phyloP scores from a whole-genome alignment of 2,888 invertebrate species.

The Phrixothrix hirtus region DNA sequence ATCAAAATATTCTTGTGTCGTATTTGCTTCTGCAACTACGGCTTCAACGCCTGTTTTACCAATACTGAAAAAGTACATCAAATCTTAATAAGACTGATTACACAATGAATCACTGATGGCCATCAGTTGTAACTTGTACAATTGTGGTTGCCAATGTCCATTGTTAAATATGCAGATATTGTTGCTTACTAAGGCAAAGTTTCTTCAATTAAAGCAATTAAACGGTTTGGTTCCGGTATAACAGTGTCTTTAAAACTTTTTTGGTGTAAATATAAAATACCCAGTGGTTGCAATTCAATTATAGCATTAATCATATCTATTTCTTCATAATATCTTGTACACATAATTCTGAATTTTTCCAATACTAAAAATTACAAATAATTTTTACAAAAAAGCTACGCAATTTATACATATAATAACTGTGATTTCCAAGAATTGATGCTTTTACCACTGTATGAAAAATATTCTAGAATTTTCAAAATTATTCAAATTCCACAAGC shows the following conservation, averaged over 20 bases:
- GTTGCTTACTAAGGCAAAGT: constrained; percentile 67
- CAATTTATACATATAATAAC: background rate
- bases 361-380: constrained; percentile 60
- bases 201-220: constrained; percentile 67
- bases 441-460: too few species aligned
- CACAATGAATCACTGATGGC: too few species aligned
- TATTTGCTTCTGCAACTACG: constrained; percentile 64
- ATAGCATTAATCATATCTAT: constrained; percentile 69
- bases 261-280: constrained; percentile 72
- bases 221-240: constrained; percentile 70
- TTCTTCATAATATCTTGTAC: constrained; percentile 72
- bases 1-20: constrained; percentile 66
- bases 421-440: too few species aligned
- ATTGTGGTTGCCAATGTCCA: too few species aligned
- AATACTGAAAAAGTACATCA: too few species aligned
- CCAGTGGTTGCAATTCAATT: constrained; percentile 69
- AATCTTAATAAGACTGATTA: too few species aligned
- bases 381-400: background rate
- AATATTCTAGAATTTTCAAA: too few species aligned
- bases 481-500: too few species aligned
- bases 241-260: constrained; percentile 72
- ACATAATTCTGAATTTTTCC: constrained; percentile 66
- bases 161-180: too few species aligned
- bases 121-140: too few species aligned
- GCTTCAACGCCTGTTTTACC: constrained; percentile 63